These are phyloP conservation scores for Malacoctenus gilli DNA, from an alignment of 2,797 vertebrate genomes.

Conservation along the genomic window DNA sequence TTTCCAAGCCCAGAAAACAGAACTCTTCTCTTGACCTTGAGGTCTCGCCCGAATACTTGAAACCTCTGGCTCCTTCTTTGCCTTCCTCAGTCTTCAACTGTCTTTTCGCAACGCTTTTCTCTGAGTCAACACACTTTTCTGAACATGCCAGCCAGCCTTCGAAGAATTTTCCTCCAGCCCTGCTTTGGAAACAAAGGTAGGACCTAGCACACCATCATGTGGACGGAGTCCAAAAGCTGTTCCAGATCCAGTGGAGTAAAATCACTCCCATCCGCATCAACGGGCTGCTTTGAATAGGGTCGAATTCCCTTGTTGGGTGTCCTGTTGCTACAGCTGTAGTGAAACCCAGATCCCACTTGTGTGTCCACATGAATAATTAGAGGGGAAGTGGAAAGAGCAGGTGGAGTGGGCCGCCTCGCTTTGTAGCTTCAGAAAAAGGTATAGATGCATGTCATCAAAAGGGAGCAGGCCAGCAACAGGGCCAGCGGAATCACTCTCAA, in stretches of 20 bases:
- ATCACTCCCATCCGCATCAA: not conserved
- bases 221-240: no score
- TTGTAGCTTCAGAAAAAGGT: conserved; percentile 16
- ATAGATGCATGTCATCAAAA: conserved; percentile 13
- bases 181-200: conserved; percentile 68
- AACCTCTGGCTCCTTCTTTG: conserved; percentile 23
- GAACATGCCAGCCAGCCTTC: conserved; percentile 11
- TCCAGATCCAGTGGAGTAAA: no score
- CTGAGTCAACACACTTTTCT: conserved; percentile 5
- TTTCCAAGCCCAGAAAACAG: conserved; percentile 13
- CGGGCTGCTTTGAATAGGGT: conserved; percentile 11
- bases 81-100: not conserved
- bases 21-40: conserved; percentile 42
- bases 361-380: conserved; percentile 11
- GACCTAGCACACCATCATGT: conserved; percentile 12
- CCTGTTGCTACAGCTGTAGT: not conserved
- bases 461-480: conserved; percentile 6
- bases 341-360: not conserved
- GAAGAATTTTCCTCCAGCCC: conserved; percentile 27
- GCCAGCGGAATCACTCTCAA: conserved; percentile 9
- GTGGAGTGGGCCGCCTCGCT: conserved; percentile 5
- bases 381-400: not conserved
- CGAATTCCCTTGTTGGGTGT: conserved; percentile 3
- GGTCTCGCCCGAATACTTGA: conserved; percentile 4
- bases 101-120: conserved; percentile 18